Evolutionary conservation across 2,797 vertebrate species (phyloP), one percentile per base, ranked within the genome.

Genomic region (Manis crassicaudata): DNA sequence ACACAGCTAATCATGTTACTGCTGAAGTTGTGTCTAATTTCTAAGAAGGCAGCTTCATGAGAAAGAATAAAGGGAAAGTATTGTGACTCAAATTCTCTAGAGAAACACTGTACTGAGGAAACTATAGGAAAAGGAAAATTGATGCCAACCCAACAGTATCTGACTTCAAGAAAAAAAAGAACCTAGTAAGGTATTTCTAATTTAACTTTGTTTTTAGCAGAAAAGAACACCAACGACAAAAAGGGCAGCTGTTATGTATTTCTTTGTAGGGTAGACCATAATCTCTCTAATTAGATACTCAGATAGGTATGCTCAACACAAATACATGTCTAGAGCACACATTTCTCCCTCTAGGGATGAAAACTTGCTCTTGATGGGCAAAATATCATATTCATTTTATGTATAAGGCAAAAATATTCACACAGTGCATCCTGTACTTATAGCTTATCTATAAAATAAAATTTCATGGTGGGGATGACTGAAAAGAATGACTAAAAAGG

Each of bases 1-100:
- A 80, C 88, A 86, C 35, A 87, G 85, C 84, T 92, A 95, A 95
- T n/a, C 83, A 96, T 93, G 91, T 56, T 46, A 21, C 35, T 88
- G 35, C 40, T 76, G 62, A 84, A 91, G 75, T 86, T 96, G 82
- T 94, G 80, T 79, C 88, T 96, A 77, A 96, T 97, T 96, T 97
- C 87, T 67, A 82, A 92, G 43, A 73, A 68, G 17, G 65, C 23
- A 16, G n/a, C 70, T 97, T 93, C 92, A 70, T 84, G 85, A 95
- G 65, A 91, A 84, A 56, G 52, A 93, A 87, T 73, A 63, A 13
- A 60, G 68, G 37, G 29, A 82, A 96, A 54, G 12, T 83, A 81
- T 37, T 73, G 56, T 92, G 79, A 62, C 68, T 92, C 37, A 91
- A 27, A 94, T 92, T 94, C 96, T 96, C 95, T 63, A 94, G 95